Evolutionary conservation across 2,113 vertebrate genomes (phyloP).

Genomic region (Myiopsitta monachus): DNA sequence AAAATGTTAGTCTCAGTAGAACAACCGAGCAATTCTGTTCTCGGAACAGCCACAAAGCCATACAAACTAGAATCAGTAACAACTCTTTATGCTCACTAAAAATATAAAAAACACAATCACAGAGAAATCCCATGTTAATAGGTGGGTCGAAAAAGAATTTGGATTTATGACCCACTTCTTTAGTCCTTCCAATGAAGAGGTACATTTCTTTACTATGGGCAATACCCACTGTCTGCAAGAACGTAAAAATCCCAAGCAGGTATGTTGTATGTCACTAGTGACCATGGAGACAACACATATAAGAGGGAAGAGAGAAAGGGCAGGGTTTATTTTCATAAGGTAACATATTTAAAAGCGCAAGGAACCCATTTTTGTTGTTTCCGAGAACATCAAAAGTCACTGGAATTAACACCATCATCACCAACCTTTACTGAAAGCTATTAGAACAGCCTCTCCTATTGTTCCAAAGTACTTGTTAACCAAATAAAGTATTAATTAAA

Average conservation of each 20-base stretch:
- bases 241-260: background rate
- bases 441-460: background rate
- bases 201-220: background rate
- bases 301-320: background rate
- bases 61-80: background rate
- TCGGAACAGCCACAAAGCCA: background rate
- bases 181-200: background rate
- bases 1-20: background rate
- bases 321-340: background rate
- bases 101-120: background rate
- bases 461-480: background rate
- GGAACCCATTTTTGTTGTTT: background rate
- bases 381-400: accelerated
- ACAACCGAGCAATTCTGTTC: background rate
- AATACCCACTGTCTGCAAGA: background rate
- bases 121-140: background rate
- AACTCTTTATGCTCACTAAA: background rate
- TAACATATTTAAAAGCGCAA: background rate
- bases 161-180: background rate
- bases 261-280: background rate
- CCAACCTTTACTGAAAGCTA: background rate
- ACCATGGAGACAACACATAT: background rate
- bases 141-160: background rate
- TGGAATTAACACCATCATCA: background rate
- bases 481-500: background rate